Evolutionary conservation across 1,140 invertebrate species (phyloP), one percentile per base, ranked within the genome.

Genomic region (Mizuhopecten yessoensis): DNA sequence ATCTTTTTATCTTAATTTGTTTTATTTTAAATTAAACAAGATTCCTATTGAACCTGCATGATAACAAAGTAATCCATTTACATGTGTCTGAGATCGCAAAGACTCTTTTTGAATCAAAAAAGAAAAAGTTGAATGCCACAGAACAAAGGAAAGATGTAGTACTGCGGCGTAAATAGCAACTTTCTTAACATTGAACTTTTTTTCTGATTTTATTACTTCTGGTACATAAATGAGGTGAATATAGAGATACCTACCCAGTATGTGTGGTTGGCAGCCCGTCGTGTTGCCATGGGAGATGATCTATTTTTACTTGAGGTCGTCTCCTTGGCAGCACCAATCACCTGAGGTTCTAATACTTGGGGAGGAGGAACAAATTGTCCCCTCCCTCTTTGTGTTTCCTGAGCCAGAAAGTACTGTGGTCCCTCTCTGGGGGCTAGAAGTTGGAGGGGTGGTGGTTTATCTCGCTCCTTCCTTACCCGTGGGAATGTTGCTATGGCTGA

Each of bases 401-500:
- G 86, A 90, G 86, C n/a, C 11, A 57, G 75, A 36, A 75, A 86
- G 87, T 88, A 90, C 87, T 87, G 89, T 75, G 29, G 90, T 42
- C 57, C 45, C 87, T 89, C 91, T 86, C 42, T 75, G 5, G 57
- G 49, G 75, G 89, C 89, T 92, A 86, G 90, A 92, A 92, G 57
- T 34, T 92, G 91, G 34, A 93, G 89, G 13, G 92, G 93, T 10
- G 88, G 86, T 0, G 90, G 86, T 91, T 93, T 95, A 29, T 87
- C 88, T 33, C 88, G 88, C 20, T 94, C 92, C 49, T 89, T 91
- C 88, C 92, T 90, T 29, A 94, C 91, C 34, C 95, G 91, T n/a
- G 95, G 95, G 49, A 96, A 86, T 23, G 95, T 96, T 0, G 95
- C 95, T 13, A 95, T 92, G 45, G 95, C 93, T 34, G 94, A 94